Evolutionary conservation across 2,797 vertebrate genomes (phyloP).

Genomic region (Erpetoichthys calabaricus): DNA sequence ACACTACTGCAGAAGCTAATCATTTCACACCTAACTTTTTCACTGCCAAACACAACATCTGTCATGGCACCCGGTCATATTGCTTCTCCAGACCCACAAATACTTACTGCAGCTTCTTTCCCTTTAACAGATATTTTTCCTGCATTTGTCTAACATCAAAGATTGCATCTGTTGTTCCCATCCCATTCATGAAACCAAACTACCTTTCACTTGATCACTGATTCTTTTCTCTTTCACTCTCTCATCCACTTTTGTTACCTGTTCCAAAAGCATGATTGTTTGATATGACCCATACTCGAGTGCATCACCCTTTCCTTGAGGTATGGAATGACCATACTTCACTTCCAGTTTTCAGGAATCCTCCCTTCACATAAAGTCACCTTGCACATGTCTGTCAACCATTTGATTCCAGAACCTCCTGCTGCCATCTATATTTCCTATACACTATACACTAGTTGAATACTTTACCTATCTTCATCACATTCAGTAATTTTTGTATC

Average conservation of each 20-base stretch:
- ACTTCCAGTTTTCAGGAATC: too few species aligned
- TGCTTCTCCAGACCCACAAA: background rate
- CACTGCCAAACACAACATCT: slow-evolving; percentile 1
- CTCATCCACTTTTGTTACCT: background rate
- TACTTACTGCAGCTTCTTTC: background rate
- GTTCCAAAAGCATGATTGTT: background rate
- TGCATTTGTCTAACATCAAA: slow-evolving; percentile 2
- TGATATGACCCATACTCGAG: background rate
- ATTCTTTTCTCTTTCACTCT: background rate
- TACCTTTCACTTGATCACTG: background rate
- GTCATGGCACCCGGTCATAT: background rate
- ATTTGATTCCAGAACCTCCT: too few species aligned
- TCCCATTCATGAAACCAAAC: slow-evolving; percentile 1
- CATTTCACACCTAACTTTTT: background rate
- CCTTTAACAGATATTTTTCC: background rate
- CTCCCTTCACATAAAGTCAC: too few species aligned
- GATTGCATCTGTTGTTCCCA: slow-evolving; percentile 2
- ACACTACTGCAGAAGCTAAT: too few species aligned
- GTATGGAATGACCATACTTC: too few species aligned
- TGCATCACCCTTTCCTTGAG: too few species aligned
- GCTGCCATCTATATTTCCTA: too few species aligned
- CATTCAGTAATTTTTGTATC: too few species aligned
- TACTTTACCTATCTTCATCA: too few species aligned
- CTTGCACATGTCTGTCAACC: too few species aligned
- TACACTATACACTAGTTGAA: too few species aligned